A percentile compares a stretch with the other conserved stretches of the same genome.
Evolutionary conservation across 2,113 vertebrate species (phyloP).

Genomic region (Sitta europaea): DNA sequence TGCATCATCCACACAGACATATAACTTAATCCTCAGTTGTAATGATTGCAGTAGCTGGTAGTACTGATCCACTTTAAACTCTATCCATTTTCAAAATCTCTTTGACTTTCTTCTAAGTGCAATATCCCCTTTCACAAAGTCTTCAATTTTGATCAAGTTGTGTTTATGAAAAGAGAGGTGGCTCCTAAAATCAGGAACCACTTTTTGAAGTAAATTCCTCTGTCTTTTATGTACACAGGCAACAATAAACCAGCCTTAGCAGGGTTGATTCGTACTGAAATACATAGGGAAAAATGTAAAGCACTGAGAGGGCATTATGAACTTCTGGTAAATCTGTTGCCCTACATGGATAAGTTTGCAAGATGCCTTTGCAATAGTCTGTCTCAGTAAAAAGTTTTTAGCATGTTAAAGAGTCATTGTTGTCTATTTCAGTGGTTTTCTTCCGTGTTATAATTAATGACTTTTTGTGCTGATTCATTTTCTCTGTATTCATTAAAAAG

Average conservation of each 20-base stretch:
- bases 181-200: not conserved
- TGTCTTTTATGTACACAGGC: not conserved
- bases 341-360: not conserved
- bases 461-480: constrained; percentile 21
- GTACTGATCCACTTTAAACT: not conserved
- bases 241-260: not conserved
- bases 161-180: not conserved
- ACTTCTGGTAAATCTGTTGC: not conserved
- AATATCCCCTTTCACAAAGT: not conserved
- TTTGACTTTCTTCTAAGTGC: not conserved
- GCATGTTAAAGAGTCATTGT: not conserved
- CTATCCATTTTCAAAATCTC: not conserved
- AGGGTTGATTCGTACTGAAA: not conserved
- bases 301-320: not conserved
- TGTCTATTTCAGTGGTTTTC: constrained; percentile 8
- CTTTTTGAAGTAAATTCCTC: not conserved
- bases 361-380: not conserved
- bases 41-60: not conserved
- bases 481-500: constrained; percentile 40
- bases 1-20: not conserved
- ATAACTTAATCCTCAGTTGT: constrained; percentile 32
- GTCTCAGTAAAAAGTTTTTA: not conserved
- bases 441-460: constrained; percentile 26
- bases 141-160: constrained; percentile 51
- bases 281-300: not conserved